Percentiles rank a stretch among this genome's conserved stretches.
Conservation (phyloP, 2,888 invertebrate genomes). For the Aporophyla lueneburgensis region DNA sequence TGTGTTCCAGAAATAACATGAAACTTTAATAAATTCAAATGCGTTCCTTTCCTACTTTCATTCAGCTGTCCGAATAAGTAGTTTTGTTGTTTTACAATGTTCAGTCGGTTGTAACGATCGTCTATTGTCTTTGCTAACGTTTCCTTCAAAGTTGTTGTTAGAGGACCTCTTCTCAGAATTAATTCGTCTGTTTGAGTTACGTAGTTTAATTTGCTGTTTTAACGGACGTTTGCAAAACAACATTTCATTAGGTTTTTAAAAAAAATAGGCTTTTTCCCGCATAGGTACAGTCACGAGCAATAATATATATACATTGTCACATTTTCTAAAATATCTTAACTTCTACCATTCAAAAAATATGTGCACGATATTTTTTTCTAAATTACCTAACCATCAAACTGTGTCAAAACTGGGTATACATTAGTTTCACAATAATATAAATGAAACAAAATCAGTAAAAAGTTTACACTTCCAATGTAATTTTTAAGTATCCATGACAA, state of each 20-base stretch:
- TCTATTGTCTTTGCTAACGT: slow-evolving; percentile 14
- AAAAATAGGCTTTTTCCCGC: neutral
- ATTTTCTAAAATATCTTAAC: too few relatives aligned
- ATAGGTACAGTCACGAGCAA: too few relatives aligned
- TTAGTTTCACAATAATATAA: too few relatives aligned
- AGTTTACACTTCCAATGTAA: too few relatives aligned
- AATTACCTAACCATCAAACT: too few relatives aligned
- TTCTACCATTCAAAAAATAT: too few relatives aligned
- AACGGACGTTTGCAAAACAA: slow-evolving; percentile 3
- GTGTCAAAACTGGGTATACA: too few relatives aligned
- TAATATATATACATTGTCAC: too few relatives aligned
- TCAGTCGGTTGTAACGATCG: neutral
- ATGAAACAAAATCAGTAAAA: too few relatives aligned
- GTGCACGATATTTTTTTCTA: too few relatives aligned
- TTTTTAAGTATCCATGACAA: too few relatives aligned
- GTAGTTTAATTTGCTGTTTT: slow-evolving; percentile 28
- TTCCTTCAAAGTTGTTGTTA: slow-evolving; percentile 1
- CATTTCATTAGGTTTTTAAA: neutral
- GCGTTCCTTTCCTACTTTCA: slow-evolving; percentile 1
- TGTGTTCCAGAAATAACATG: slow-evolving; percentile 14
- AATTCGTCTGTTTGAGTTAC: neutral
- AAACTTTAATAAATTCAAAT: slow-evolving; percentile 24
- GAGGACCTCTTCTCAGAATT: neutral
- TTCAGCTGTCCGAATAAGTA: slow-evolving; percentile 14
- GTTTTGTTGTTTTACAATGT: slow-evolving; percentile 1